phyloP scores from a whole-genome alignment of 2,888 invertebrate species.

The Epinotia brunnichana region DNA sequence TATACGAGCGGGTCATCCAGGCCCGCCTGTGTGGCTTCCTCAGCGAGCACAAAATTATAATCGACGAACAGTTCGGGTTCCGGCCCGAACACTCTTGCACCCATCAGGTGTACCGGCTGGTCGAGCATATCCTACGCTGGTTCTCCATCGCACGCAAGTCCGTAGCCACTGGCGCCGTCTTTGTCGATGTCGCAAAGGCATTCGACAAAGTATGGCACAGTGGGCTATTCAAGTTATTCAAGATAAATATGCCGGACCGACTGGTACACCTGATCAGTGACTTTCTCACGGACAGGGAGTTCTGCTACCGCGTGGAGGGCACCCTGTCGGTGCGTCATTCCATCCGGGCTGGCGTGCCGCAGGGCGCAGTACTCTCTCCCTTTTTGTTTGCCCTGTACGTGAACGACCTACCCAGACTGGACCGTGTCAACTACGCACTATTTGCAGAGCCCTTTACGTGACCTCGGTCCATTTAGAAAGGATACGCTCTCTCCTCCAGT shows the following conservation, averaged over 20 bases:
- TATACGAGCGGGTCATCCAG: neutral
- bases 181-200: neutral
- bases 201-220: neutral
- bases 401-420: neutral
- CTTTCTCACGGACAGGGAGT: neutral
- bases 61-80: neutral
- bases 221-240: neutral
- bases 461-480: no score
- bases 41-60: neutral
- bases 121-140: neutral
- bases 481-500: neutral
- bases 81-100: neutral
- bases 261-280: neutral
- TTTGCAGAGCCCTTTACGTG: neutral
- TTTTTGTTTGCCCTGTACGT: neutral
- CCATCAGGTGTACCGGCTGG: neutral
- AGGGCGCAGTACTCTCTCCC: slow-evolving; percentile 23
- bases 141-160: neutral
- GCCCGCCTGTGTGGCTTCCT: neutral
- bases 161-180: neutral
- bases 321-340: neutral
- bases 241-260: neutral
- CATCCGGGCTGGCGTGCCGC: slow-evolving; percentile 14
- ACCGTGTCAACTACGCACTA: neutral
- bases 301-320: slow-evolving; percentile 4